Conservation (phyloP, 2,888 invertebrate species). For the Spodoptera exigua region DNA sequence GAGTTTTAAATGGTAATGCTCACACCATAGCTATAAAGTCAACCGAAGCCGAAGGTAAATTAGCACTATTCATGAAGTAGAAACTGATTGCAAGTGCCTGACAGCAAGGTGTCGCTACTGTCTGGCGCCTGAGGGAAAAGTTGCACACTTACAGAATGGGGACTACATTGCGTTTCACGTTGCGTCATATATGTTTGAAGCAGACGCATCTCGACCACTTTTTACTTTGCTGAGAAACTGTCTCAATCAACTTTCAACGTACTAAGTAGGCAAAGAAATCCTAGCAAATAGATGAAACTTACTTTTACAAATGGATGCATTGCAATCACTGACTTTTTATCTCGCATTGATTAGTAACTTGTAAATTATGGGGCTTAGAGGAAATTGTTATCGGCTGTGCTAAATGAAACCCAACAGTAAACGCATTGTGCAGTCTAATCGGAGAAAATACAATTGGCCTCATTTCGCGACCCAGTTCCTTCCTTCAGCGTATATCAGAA, state of each 20-base stretch:
- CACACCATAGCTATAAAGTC: conserved; percentile 44
- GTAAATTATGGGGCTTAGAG: background rate
- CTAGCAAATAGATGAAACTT: conserved; percentile 21
- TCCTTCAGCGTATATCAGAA: conserved; percentile 68
- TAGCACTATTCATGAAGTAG: conserved; percentile 78
- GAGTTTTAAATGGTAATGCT: conserved; percentile 12
- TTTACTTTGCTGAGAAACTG: conserved; percentile 67
- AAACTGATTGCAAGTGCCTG: conserved; percentile 69
- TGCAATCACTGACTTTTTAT: conserved; percentile 28
- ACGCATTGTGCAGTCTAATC: conserved; percentile 44
- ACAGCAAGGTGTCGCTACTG: conserved; percentile 58
- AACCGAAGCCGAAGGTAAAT: conserved; percentile 59
- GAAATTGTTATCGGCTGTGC: conserved; percentile 11
- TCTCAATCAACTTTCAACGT: conserved; percentile 69
- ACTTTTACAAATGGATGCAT: conserved; percentile 13
- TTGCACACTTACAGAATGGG: conserved; percentile 68
- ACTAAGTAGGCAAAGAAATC: conserved; percentile 51
- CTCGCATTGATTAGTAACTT: background rate
- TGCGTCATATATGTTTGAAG: conserved; percentile 71
- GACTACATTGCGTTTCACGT: conserved; percentile 81
- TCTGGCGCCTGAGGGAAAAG: conserved; percentile 81
- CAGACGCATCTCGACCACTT: conserved; percentile 70
- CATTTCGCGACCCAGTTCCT: conserved; percentile 76
- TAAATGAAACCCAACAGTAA: conserved; percentile 31
- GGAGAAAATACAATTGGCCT: conserved; percentile 57